Conservation (phyloP, 1,140 invertebrate genomes). For the Phocides pigmalion region DNA sequence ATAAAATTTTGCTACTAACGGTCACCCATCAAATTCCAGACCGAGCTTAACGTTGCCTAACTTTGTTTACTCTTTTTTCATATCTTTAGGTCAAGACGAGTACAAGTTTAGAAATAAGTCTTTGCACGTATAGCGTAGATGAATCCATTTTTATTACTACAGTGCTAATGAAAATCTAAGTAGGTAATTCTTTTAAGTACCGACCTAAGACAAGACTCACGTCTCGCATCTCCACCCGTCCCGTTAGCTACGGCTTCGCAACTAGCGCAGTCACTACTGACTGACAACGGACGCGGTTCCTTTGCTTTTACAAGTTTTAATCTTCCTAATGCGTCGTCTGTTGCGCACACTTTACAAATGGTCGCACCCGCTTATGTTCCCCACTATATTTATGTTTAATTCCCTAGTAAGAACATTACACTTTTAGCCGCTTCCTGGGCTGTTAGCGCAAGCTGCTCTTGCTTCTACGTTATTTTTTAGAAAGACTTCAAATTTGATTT, state of each 20-base stretch:
- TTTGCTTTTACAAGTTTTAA: conserved; percentile 75
- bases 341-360: conserved; percentile 65
- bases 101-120: too few species aligned
- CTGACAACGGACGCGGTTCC: conserved; percentile 51
- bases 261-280: conserved; percentile 27
- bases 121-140: not conserved
- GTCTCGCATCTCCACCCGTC: not conserved
- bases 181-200: conserved; percentile 5
- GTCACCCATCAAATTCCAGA: too few species aligned
- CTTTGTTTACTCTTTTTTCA: too few species aligned
- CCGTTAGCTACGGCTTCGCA: not conserved
- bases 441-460: conserved; percentile 26
- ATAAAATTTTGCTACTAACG: too few species aligned
- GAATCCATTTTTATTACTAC: not conserved
- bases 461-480: conserved; percentile 22
- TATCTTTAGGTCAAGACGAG: too few species aligned
- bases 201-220: conserved; percentile 1
- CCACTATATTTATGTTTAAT: conserved; percentile 56
- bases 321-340: conserved; percentile 74
- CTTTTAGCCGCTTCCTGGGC: conserved; percentile 31
- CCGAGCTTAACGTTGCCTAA: too few species aligned
- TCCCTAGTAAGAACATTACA: conserved; percentile 43
- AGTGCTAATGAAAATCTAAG: conserved; percentile 1
- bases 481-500: conserved; percentile 35
- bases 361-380: conserved; percentile 48